These are phyloP conservation scores for Eristalis arbustorum DNA, from an alignment of 2,888 invertebrate genomes.

Conservation along the genomic window DNA sequence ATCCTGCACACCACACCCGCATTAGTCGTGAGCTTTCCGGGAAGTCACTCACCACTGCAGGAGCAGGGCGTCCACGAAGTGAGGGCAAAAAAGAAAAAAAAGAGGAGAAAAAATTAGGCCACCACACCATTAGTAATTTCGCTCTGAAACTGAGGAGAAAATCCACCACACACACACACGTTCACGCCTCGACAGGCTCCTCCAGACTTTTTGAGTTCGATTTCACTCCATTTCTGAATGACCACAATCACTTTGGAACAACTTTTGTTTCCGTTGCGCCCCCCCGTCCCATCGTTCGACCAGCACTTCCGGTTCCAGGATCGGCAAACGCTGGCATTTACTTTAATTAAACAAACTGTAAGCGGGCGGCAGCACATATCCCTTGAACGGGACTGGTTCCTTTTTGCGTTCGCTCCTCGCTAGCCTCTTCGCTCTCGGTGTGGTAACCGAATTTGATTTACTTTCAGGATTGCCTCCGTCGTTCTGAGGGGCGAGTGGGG, in stretches of 20 bases:
- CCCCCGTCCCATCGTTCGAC: not conserved
- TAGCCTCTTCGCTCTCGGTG: not conserved
- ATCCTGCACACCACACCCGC: conserved; percentile 43
- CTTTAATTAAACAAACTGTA: conserved; percentile 65
- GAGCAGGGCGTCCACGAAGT: not conserved
- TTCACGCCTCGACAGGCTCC: conserved; percentile 12
- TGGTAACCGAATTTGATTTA: conserved; percentile 57
- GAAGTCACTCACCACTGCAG: conserved; percentile 11
- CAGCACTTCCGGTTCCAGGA: not conserved
- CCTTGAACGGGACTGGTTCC: conserved; percentile 22
- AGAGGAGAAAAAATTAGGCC: conserved; percentile 51
- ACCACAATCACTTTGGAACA: conserved; percentile 63
- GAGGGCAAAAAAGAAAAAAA: not conserved
- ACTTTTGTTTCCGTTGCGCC: not conserved
- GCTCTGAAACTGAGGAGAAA: conserved; percentile 64
- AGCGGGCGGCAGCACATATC: conserved; percentile 38
- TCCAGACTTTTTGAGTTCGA: conserved; percentile 32
- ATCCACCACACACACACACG: conserved; percentile 49
- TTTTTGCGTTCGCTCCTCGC: not conserved
- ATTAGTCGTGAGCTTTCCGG: conserved; percentile 28
- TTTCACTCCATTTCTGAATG: conserved; percentile 64
- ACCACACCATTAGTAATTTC: conserved; percentile 70
- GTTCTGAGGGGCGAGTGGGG: conserved; percentile 37
- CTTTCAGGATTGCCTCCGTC: conserved; percentile 51
- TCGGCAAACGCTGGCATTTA: conserved; percentile 31